Percentiles rank a stretch among this genome's conserved stretches.
Conservation (phyloP, 2,113 vertebrate genomes). For the Tympanuchus pallidicinctus region DNA sequence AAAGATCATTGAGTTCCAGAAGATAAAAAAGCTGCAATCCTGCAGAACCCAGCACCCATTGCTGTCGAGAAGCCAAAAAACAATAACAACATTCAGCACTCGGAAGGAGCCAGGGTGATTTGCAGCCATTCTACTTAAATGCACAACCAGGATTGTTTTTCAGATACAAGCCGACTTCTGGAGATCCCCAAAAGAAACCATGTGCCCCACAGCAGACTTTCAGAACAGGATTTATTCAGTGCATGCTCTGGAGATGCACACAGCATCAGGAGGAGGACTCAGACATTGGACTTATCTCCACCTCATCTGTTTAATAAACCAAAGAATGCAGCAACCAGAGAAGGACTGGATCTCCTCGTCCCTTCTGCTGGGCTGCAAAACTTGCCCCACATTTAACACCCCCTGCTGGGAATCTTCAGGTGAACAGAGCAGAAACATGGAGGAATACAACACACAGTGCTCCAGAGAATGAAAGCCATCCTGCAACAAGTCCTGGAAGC, state of each 20-base stretch:
- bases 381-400: not conserved
- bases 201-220: not conserved
- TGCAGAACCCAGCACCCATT: not conserved
- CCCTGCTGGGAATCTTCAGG: not conserved
- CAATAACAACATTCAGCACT: not conserved
- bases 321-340: not conserved
- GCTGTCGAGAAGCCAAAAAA: not conserved
- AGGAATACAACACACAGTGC: not conserved
- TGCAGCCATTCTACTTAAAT: not conserved
- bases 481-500: not conserved
- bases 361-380: not conserved
- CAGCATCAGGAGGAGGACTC: not conserved
- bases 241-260: constrained; percentile 12
- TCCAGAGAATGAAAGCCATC: not conserved
- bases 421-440: not conserved
- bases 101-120: not conserved
- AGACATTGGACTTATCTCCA: not conserved
- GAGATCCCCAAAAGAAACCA: not conserved
- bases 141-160: not conserved
- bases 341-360: not conserved
- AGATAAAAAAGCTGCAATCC: not conserved
- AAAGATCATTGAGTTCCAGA: no score
- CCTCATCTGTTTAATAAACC: not conserved
- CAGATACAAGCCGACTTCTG: fast-evolving
- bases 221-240: constrained; percentile 64